phyloP scores from a whole-genome alignment of 2,113 vertebrate genomes.

The Piprites chloris region DNA sequence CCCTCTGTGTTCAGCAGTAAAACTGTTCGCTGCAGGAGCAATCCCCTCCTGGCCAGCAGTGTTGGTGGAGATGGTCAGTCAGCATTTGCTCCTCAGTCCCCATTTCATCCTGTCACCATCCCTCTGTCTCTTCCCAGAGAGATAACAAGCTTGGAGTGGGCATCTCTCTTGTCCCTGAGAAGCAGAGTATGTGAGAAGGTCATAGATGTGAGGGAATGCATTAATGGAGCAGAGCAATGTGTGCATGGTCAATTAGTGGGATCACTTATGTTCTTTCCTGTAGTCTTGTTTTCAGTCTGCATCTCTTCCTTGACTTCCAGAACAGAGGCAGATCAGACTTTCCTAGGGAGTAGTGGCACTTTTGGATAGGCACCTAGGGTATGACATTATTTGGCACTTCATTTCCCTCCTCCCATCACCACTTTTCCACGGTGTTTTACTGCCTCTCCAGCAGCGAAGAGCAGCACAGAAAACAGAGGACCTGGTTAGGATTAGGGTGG shows the following conservation, averaged over 20 bases:
- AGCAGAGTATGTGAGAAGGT: not conserved
- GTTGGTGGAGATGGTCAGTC: not conserved
- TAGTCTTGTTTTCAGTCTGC: not conserved
- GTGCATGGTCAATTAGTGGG: not conserved
- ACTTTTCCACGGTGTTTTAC: not conserved
- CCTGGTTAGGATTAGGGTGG: not conserved
- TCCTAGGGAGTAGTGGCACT: not conserved
- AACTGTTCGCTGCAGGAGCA: not conserved
- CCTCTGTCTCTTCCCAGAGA: not conserved
- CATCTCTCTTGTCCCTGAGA: not conserved
- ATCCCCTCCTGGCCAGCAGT: not conserved
- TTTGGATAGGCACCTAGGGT: not conserved
- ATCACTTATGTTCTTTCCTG: not conserved
- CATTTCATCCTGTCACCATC: not conserved
- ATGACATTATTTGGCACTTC: not conserved
- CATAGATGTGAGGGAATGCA: accelerated
- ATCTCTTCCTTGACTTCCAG: not conserved
- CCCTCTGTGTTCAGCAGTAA: not conserved
- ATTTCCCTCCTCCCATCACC: not conserved
- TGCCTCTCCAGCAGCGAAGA: not conserved
- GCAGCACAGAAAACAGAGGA: not conserved
- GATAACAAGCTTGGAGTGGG: not conserved
- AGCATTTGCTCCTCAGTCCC: not conserved
- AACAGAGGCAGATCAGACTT: not conserved
- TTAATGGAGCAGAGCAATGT: not conserved